Evolutionary conservation across 1,140 invertebrate genomes (phyloP).

Genomic region (Augochlora pura): DNA sequence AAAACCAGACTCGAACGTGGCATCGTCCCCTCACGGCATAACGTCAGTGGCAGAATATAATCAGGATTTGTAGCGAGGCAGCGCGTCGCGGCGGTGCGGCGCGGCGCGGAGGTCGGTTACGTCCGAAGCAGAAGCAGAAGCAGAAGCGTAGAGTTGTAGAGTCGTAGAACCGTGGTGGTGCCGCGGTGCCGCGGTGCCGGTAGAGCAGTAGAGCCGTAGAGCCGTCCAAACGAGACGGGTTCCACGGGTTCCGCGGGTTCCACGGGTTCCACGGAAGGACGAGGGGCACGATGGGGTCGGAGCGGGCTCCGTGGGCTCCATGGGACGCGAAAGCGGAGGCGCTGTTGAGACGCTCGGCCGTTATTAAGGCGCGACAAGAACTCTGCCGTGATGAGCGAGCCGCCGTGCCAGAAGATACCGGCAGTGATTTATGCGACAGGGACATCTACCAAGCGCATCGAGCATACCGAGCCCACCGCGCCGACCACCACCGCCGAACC

Average conservation of each 20-base stretch:
- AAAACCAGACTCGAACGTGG: slow-evolving; percentile 79
- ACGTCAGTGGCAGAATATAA: slow-evolving; percentile 81
- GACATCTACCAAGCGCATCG: slow-evolving; percentile 68
- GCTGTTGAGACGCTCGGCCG: slow-evolving; percentile 73
- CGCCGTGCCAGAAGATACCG: slow-evolving; percentile 77
- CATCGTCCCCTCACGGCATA: slow-evolving; percentile 74
- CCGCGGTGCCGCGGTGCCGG: neutral
- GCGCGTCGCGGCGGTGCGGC: slow-evolving; percentile 32
- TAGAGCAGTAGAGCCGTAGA: neutral
- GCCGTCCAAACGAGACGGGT: slow-evolving; percentile 8
- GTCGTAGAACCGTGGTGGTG: too few relatives aligned
- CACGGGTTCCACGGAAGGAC: slow-evolving; percentile 54
- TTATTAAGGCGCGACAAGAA: slow-evolving; percentile 81
- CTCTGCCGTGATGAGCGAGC: slow-evolving; percentile 77
- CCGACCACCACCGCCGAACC: slow-evolving; percentile 40
- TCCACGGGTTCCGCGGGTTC: slow-evolving; percentile 22
- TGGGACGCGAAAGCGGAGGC: slow-evolving; percentile 55
- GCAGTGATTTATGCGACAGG: slow-evolving; percentile 77
- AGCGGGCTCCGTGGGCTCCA: slow-evolving; percentile 21
- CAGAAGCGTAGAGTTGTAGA: too few relatives aligned
- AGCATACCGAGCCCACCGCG: slow-evolving; percentile 37
- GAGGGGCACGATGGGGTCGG: slow-evolving; percentile 47
- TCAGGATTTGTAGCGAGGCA: slow-evolving; percentile 80
- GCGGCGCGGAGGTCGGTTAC: slow-evolving; percentile 10
- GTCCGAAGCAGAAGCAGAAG: slow-evolving; percentile 24